Evolutionary conservation across 1,140 invertebrate genomes (phyloP).

Genomic region (Drosophila rhopaloa): DNA sequence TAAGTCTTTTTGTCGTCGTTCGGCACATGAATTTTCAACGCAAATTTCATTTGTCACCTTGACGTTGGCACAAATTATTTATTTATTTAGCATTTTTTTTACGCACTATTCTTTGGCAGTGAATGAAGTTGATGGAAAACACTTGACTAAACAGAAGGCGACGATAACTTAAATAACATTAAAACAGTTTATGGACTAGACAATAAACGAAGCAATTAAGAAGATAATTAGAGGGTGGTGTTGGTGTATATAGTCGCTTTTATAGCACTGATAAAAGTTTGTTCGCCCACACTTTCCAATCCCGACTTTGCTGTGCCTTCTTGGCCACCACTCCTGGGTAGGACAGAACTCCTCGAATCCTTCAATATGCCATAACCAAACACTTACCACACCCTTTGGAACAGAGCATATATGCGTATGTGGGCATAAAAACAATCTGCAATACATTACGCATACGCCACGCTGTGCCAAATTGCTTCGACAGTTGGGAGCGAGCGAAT

Average conservation of each 20-base stretch:
- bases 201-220: constrained; percentile 28
- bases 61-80: constrained; percentile 22
- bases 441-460: constrained; percentile 72
- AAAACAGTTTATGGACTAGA: constrained; percentile 27
- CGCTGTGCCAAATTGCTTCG: constrained; percentile 67
- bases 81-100: constrained; percentile 1
- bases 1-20: constrained; percentile 21
- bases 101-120: constrained; percentile 21
- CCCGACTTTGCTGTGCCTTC: not conserved
- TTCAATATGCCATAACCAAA: constrained; percentile 34
- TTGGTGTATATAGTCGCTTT: constrained; percentile 5
- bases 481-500: constrained; percentile 41
- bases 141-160: constrained; percentile 38
- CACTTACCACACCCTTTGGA: constrained; percentile 29
- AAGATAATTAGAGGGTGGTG: constrained; percentile 28
- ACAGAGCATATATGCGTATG: constrained; percentile 9
- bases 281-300: constrained; percentile 2
- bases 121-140: constrained; percentile 23
- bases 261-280: constrained; percentile 28
- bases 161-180: constrained; percentile 11
- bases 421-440: constrained; percentile 64
- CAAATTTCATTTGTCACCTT: constrained; percentile 23
- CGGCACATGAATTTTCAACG: not conserved
- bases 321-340: not conserved
- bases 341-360: constrained; percentile 5